A percentile compares a stretch with the other conserved stretches of the same genome.
Evolutionary conservation across 1,140 invertebrate genomes (phyloP).

Genomic region (Goniozus legneri): DNA sequence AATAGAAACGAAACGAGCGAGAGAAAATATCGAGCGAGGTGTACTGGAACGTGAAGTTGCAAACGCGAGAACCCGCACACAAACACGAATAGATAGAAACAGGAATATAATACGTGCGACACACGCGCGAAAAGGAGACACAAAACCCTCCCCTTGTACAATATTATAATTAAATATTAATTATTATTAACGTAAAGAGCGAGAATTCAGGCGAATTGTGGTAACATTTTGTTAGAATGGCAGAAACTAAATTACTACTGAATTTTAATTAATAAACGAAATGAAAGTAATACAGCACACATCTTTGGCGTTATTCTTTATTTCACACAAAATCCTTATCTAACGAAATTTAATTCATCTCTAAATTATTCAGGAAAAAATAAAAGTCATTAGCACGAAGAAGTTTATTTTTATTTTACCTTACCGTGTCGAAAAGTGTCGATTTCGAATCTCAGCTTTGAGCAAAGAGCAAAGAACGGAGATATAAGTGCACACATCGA

Average conservation of each 20-base stretch:
- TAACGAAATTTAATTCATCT: too few species aligned
- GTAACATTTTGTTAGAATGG: slow-evolving; percentile 54
- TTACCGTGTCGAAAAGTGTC: too few species aligned
- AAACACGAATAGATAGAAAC: neutral
- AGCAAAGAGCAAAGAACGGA: too few species aligned
- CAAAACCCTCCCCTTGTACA: slow-evolving; percentile 33
- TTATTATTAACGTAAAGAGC: slow-evolving; percentile 50
- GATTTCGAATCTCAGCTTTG: too few species aligned
- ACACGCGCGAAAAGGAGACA: slow-evolving; percentile 26
- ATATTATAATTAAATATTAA: slow-evolving; percentile 50
- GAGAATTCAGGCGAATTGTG: slow-evolving; percentile 45
- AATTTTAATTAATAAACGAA: slow-evolving; percentile 57
- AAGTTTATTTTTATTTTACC: too few species aligned
- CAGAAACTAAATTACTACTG: slow-evolving; percentile 55
- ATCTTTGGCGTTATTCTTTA: slow-evolving; percentile 38
- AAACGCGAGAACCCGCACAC: too few species aligned
- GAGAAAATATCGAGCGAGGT: slow-evolving; percentile 3
- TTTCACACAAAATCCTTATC: too few species aligned
- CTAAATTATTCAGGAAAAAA: too few species aligned
- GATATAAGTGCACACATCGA: too few species aligned
- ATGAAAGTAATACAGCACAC: slow-evolving; percentile 54
- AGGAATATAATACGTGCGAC: slow-evolving; percentile 22
- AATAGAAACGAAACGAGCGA: neutral
- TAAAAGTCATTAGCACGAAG: too few species aligned
- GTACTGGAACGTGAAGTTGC: too few species aligned